Percentiles rank a stretch among this genome's conserved stretches.
Evolutionary conservation across 2,888 invertebrate species (phyloP).

Genomic region (Cacoxenus indagator): DNA sequence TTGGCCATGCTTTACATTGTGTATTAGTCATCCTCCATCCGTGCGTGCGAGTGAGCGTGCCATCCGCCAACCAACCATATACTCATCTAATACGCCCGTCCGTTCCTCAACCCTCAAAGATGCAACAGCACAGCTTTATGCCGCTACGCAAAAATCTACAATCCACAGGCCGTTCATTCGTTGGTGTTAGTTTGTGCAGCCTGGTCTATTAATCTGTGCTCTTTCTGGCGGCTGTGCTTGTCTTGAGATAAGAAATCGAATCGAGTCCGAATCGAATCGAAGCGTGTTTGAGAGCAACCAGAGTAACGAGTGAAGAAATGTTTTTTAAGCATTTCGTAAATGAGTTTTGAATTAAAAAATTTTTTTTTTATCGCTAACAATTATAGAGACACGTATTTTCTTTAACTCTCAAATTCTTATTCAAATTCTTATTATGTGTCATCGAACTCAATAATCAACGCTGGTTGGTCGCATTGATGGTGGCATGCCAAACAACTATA

Average conservation of each 20-base stretch:
- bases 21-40: no score
- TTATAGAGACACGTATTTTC: constrained; percentile 7
- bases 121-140: background rate
- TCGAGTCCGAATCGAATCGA: background rate
- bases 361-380: constrained; percentile 30
- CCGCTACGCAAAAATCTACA: background rate
- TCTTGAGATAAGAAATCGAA: constrained; percentile 6
- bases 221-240: background rate
- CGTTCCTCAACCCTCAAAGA: no score
- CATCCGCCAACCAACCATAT: no score
- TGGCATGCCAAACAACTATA: background rate
- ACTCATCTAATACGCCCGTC: no score
- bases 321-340: constrained; percentile 61
- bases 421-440: background rate
- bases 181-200: background rate
- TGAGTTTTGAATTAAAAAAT: constrained; percentile 60
- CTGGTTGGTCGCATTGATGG: no score
- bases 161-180: background rate
- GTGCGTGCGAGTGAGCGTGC: no score
- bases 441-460: no score
- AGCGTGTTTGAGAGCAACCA: background rate
- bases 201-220: background rate
- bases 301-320: constrained; percentile 55
- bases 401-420: background rate
- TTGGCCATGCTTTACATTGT: no score